These are phyloP conservation scores for Wiebesia pumilae DNA, from an alignment of 1,140 invertebrate species.

Conservation along the genomic window DNA sequence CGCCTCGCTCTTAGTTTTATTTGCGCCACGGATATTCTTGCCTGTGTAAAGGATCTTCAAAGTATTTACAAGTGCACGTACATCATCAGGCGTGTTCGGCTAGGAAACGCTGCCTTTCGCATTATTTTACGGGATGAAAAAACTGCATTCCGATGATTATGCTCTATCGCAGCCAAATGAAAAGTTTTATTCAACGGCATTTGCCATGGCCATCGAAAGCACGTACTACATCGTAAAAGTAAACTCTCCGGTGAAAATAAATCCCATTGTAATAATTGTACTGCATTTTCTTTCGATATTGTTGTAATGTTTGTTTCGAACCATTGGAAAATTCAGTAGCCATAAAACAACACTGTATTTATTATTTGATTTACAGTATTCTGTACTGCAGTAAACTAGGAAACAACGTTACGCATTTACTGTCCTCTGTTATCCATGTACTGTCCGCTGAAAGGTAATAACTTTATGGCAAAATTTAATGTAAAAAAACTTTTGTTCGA, in stretches of 20 bases:
- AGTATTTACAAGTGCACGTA: not conserved
- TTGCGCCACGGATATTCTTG: not conserved
- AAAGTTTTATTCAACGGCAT: not conserved
- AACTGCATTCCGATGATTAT: not conserved
- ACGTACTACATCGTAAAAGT: not conserved
- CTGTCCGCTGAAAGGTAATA: not conserved
- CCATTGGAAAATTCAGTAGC: not conserved
- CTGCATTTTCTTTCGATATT: not conserved
- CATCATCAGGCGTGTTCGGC: not conserved
- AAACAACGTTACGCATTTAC: not conserved
- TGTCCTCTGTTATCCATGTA: not conserved
- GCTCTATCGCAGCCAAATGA: not conserved
- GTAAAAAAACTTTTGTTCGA: not conserved
- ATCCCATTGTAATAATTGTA: not conserved
- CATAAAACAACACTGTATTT: not conserved
- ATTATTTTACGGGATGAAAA: not conserved
- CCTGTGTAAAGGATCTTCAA: not conserved
- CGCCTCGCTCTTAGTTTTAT: not conserved
- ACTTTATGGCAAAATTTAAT: not conserved
- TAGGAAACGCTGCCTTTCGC: not conserved
- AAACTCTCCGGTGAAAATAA: not conserved
- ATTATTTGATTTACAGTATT: not conserved
- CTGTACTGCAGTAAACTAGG: not conserved
- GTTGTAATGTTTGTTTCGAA: not conserved
- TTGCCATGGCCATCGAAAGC: too few species aligned